Percentiles rank a stretch among this genome's conserved stretches.
Conservation (phyloP, 2,888 invertebrate genomes). For the Uropetala carovei region DNA sequence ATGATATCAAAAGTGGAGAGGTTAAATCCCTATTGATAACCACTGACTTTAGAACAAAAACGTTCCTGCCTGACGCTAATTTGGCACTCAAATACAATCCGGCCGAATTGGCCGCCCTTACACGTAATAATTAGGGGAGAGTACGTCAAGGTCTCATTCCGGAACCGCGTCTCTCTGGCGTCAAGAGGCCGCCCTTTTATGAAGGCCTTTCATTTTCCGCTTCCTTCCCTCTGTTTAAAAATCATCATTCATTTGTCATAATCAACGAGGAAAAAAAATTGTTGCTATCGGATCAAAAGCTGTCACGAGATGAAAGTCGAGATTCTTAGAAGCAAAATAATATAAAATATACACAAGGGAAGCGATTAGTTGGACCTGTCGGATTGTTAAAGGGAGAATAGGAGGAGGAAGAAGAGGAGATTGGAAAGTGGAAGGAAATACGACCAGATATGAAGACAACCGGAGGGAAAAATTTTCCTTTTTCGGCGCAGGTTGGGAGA, state of each 20-base stretch:
- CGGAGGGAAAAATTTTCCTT: not conserved
- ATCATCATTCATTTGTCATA: slow-evolving; percentile 19
- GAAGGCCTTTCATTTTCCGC: not conserved
- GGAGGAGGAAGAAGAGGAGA: not conserved
- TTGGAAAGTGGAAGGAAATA: not conserved
- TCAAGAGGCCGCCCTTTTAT: not conserved
- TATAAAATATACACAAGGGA: not conserved
- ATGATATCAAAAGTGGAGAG: no score
- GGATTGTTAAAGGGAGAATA: not conserved
- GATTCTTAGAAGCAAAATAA: not conserved
- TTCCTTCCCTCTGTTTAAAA: not conserved
- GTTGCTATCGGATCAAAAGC: not conserved
- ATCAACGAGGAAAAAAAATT: not conserved
- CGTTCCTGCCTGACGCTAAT: not conserved
- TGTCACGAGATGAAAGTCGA: slow-evolving; percentile 4
- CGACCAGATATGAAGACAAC: not conserved
- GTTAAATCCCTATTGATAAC: not conserved
- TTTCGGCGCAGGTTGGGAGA: no score
- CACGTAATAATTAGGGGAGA: not conserved
- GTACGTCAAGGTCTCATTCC: not conserved
- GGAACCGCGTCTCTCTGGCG: not conserved
- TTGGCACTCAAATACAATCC: not conserved
- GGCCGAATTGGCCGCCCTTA: not conserved
- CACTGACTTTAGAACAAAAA: not conserved
- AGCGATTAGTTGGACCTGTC: slow-evolving; percentile 5